Conservation (phyloP, 2,113 vertebrate genomes). For the Taxidea taxus region DNA sequence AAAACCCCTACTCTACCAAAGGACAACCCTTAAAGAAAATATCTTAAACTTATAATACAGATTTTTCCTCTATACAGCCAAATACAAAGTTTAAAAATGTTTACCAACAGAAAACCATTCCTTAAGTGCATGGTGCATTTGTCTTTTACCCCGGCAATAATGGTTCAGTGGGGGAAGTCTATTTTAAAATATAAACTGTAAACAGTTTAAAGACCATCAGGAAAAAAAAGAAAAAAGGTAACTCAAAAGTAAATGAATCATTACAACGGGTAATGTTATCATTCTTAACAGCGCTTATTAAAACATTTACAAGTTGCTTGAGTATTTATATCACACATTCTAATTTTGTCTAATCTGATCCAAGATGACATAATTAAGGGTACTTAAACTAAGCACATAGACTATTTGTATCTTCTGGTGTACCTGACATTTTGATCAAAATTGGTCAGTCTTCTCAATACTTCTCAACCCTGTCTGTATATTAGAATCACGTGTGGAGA, state of each 20-base stretch:
- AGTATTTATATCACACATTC: not conserved
- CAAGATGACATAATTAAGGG: not conserved
- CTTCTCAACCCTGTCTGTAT: not conserved
- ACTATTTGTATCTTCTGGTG: not conserved
- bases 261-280: not conserved
- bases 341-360: not conserved
- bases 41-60: not conserved
- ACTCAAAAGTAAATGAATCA: not conserved
- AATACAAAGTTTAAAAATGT: not conserved
- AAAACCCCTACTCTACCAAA: not conserved
- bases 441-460: not conserved
- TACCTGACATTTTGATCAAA: not conserved
- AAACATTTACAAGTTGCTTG: not conserved
- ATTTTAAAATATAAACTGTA: not conserved
- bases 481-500: not conserved
- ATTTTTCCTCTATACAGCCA: not conserved
- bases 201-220: not conserved
- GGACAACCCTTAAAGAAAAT: not conserved
- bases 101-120: not conserved
- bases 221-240: not conserved
- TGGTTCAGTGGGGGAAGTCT: not conserved
- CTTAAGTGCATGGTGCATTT: not conserved
- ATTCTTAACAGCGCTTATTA: not conserved
- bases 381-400: not conserved
- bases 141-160: not conserved